phyloP scores from a whole-genome alignment of 2,888 invertebrate species.

The Orchesellides sinensis region DNA sequence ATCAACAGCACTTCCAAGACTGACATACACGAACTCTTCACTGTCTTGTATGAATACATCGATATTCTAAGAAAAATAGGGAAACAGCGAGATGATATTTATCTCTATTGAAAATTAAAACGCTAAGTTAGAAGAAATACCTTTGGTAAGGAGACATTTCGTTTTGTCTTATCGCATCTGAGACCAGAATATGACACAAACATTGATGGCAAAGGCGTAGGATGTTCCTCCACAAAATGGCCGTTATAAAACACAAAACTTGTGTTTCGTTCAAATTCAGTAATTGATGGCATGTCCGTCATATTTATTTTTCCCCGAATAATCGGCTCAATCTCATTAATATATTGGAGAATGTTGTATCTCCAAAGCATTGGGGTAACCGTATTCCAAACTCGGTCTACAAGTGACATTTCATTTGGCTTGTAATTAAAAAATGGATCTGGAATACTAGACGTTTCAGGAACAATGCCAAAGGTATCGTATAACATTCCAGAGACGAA shows the following conservation, averaged over 20 bases:
- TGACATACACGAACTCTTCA: constrained; percentile 68
- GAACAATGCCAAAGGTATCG: constrained; percentile 31
- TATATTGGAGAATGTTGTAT: not conserved
- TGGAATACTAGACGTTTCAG: constrained; percentile 23
- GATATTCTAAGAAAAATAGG: constrained; percentile 26
- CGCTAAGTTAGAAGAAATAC: too few species aligned
- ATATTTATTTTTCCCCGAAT: constrained; percentile 2
- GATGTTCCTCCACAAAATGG: constrained; percentile 44
- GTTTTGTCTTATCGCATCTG: constrained; percentile 3
- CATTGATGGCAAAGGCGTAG: constrained; percentile 43
- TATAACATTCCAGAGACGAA: not conserved
- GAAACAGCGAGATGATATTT: not conserved
- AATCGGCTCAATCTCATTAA: constrained; percentile 5
- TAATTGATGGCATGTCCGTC: constrained; percentile 17
- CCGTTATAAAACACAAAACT: constrained; percentile 43
- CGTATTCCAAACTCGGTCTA: not conserved
- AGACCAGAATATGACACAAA: constrained; percentile 36
- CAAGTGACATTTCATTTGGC: constrained; percentile 20
- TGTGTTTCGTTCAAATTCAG: constrained; percentile 31
- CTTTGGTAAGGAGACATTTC: constrained; percentile 23
- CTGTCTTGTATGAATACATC: constrained; percentile 58
- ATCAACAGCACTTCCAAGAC: constrained; percentile 63
- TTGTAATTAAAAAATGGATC: not conserved
- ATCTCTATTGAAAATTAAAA: not conserved
- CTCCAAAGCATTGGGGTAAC: not conserved